Percentiles rank a stretch among this genome's conserved stretches.
Conservation (phyloP, 2,888 invertebrate species). For the Norana najaformis region DNA sequence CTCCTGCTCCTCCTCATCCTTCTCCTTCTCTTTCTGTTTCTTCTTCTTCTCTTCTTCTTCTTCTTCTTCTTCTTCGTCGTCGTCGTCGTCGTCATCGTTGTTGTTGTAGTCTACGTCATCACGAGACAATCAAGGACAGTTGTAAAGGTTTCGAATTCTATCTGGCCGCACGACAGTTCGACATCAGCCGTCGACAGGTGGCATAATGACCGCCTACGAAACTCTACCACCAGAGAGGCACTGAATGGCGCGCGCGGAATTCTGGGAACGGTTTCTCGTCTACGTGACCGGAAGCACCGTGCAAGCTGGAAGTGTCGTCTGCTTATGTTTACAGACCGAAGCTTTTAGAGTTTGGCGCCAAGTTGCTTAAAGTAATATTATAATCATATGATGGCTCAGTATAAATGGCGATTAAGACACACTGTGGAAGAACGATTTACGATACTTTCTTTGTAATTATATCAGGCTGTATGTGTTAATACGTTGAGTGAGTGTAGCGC, state of each 20-base stretch:
- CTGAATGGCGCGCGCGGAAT: neutral
- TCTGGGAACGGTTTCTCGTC: neutral
- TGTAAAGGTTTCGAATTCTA: neutral
- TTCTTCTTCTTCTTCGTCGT: neutral
- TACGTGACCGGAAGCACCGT: neutral
- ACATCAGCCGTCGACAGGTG: neutral
- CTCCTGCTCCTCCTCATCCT: neutral
- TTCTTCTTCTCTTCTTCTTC: neutral
- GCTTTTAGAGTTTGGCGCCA: too few relatives aligned
- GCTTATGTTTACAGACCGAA: neutral
- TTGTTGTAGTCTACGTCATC: neutral
- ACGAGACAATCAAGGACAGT: neutral
- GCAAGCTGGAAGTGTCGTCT: neutral
- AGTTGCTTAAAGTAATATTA: too few relatives aligned
- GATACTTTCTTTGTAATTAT: too few relatives aligned
- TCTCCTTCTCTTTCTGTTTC: neutral
- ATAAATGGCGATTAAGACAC: too few relatives aligned
- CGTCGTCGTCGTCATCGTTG: neutral
- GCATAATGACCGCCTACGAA: neutral
- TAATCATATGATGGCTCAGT: too few relatives aligned
- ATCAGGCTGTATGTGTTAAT: too few relatives aligned
- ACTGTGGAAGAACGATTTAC: too few relatives aligned
- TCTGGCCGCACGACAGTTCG: neutral
- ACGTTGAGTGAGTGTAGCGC: too few relatives aligned
- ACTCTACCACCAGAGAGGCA: neutral